Base-by-base conservation (phyloP, 92 coral and sea anemone genomes). In the Heliopora coerulea region DNA sequence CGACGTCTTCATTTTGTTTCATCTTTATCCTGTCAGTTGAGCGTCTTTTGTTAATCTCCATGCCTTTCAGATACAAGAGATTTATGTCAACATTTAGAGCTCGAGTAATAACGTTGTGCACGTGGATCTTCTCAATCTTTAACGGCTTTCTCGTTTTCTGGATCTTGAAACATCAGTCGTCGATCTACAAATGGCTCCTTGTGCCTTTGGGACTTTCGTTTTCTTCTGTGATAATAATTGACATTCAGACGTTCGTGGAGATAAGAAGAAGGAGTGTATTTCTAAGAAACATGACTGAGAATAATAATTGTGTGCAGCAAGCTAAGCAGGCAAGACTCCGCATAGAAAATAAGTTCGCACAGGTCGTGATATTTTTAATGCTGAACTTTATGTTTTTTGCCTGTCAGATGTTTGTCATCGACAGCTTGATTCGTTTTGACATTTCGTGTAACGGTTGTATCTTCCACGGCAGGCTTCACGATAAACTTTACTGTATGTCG, bases 21-120 rank as follows among this genome's bases (percentile, higher is more conserved):
- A 24, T 67, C 33, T 49, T 67, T 31, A 28, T 67, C 9, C 42
- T 67, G 1, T 67, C 74, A 3, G 23, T 8, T 37, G 74, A 67
- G 17, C 35, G 74, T 1, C 25, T 29, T 50, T 26, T 67, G 7
- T 59, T 67, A 8, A 26, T 49, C 13, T 28, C 74, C 1, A 40
- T 26, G 2, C 74, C 74, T 3, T 37, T 67, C 23, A 67, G 29
- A 17, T 67, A 67, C 40, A 46, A 30, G n/a, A 23, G 26, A 49
- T 23, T 49, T 10, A 17, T 28, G 19, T 44, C 74, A 5, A 21
- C 25, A 18, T 33, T 29, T 3, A 25, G 58, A 18, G 74, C 37
- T 23, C 56, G 33, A 67, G 33, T 67, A 0, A 1, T 67, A 0
- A 40, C 39, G 12, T 12, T 24, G 11, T 25, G 17, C 54, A 17